These are phyloP conservation scores for Sphaerophoria taeniata DNA, from an alignment of 2,888 invertebrate species.

Conservation along the genomic window DNA sequence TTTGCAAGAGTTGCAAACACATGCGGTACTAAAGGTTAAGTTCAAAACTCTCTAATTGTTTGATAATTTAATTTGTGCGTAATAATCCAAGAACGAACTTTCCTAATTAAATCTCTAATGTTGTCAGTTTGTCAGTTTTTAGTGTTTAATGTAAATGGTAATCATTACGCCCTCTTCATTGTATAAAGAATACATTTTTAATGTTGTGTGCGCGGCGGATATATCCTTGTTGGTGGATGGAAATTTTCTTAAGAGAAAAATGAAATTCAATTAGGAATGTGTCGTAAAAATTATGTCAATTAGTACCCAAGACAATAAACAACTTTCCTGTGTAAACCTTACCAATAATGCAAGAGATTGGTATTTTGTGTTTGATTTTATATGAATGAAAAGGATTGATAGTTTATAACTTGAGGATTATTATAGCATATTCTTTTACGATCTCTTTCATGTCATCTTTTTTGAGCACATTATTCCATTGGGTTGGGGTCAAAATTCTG, in stretches of 20 bases:
- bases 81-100: constrained; percentile 60
- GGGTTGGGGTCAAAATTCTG: too few relatives aligned
- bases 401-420: background rate
- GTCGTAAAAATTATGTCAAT: constrained; percentile 25
- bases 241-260: constrained; percentile 29
- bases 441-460: too few relatives aligned
- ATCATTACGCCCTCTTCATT: constrained; percentile 35
- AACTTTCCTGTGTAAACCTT: constrained; percentile 29
- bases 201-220: constrained; percentile 37
- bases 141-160: constrained; percentile 36
- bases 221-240: constrained; percentile 22
- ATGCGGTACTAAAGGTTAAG: constrained; percentile 46
- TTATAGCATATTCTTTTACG: background rate
- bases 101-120: constrained; percentile 67
- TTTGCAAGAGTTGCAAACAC: constrained; percentile 25
- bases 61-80: constrained; percentile 70
- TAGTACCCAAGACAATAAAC: constrained; percentile 40
- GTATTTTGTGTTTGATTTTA: background rate
- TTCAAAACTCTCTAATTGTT: constrained; percentile 75
- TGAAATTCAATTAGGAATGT: constrained; percentile 33
- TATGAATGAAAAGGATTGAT: background rate
- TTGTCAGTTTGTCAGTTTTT: constrained; percentile 50
- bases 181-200: constrained; percentile 66
- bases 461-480: too few relatives aligned
- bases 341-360: background rate